phyloP scores from a whole-genome alignment of 2,797 vertebrate genomes.

The Hyperoplus lanceolatus region DNA sequence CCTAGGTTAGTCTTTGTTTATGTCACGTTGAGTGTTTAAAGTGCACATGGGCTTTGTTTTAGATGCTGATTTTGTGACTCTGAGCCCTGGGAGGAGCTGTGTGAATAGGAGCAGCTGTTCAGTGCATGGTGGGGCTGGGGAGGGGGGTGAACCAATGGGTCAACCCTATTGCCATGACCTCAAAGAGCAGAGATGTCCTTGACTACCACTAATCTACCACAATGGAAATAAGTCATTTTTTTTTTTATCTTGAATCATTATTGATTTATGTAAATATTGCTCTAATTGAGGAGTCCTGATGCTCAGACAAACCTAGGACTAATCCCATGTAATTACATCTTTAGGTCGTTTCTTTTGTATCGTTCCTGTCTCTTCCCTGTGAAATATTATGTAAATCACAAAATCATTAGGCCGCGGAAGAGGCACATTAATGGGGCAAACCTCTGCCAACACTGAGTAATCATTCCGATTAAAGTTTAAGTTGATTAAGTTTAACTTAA shows the following conservation, averaged over 20 bases:
- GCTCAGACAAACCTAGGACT: constrained; percentile 39
- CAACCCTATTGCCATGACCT: constrained; percentile 51
- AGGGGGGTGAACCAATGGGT: constrained; percentile 13
- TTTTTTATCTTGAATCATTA: constrained; percentile 28
- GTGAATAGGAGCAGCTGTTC: constrained; percentile 74
- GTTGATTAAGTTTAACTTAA: constrained; percentile 1
- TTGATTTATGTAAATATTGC: constrained; percentile 69
- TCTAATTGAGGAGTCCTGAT: constrained; percentile 37
- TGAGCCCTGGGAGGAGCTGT: constrained; percentile 38
- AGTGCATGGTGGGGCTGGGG: constrained; percentile 2
- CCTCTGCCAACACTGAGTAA: constrained; percentile 2
- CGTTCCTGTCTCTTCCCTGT: background rate
- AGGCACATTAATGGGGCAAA: constrained; percentile 1
- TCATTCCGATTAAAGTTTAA: background rate
- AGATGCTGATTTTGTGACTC: constrained; percentile 61
- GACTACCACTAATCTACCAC: constrained; percentile 41
- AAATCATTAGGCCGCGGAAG: constrained; percentile 15
- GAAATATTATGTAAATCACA: constrained; percentile 21
- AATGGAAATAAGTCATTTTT: constrained; percentile 51
- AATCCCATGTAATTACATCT: constrained; percentile 46
- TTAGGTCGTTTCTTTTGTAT: constrained; percentile 11
- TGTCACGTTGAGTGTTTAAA: constrained; percentile 59
- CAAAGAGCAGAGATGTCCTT: constrained; percentile 54
- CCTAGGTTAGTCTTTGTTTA: constrained; percentile 66
- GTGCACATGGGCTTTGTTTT: constrained; percentile 70